Percentiles rank a stretch among this genome's conserved stretches.
Evolutionary conservation across 2,888 invertebrate genomes (phyloP).

Genomic region (Bugulina stolonifera): DNA sequence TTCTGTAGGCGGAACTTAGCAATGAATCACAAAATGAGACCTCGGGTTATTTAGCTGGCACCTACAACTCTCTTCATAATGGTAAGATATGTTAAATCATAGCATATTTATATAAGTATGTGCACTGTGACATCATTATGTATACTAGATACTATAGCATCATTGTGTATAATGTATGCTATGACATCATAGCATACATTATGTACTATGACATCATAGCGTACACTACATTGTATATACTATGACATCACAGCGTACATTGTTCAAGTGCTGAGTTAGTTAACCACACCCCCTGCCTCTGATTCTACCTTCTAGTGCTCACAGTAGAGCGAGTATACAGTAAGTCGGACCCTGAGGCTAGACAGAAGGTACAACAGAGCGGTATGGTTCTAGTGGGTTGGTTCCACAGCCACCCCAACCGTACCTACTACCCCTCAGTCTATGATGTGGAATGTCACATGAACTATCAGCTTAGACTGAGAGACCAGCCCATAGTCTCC

Average conservation of each 20-base stretch:
- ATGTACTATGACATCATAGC: too few relatives aligned
- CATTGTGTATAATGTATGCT: too few relatives aligned
- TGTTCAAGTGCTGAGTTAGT: too few relatives aligned
- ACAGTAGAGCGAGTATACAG: neutral
- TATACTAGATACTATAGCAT: too few relatives aligned
- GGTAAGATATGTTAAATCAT: too few relatives aligned
- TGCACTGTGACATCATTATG: too few relatives aligned
- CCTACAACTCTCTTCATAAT: neutral
- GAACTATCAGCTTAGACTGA: conserved; percentile 90
- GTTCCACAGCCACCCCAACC: conserved; percentile 82
- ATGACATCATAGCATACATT: too few relatives aligned
- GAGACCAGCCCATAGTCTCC: conserved; percentile 16
- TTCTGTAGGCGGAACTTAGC: neutral
- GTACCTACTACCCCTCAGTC: conserved; percentile 71
- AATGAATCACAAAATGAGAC: neutral
- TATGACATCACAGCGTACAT: too few relatives aligned
- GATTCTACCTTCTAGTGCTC: conserved; percentile 12
- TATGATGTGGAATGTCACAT: conserved; percentile 86
- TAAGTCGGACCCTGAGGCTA: neutral
- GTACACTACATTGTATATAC: too few relatives aligned
- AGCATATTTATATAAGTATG: too few relatives aligned
- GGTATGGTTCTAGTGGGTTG: conserved; percentile 80
- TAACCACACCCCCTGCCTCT: too few relatives aligned
- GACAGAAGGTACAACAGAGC: neutral
- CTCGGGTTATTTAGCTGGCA: conserved; percentile 10